Evolutionary conservation across 2,113 vertebrate species (phyloP), one percentile per base, ranked within the genome.

Genomic region (Carassius gibelio): DNA sequence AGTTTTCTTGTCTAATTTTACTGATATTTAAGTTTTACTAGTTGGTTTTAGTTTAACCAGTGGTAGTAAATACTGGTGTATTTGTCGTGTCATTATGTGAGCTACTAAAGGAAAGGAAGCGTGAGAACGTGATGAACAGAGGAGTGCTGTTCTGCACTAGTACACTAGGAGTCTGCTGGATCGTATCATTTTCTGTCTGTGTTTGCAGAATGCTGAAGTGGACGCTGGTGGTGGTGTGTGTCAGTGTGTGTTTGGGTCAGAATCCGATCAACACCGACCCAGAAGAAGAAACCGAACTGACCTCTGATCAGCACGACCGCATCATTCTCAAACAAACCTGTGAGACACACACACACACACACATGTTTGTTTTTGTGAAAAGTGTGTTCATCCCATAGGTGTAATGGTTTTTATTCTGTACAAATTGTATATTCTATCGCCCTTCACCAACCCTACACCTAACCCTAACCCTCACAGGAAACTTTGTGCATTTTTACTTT

Each of bases 271-370:
- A 82, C 88, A 87, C 88, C 75, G 90, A 88, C 85, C 90, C 86
- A 8, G 26, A 77, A 48, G 23, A 79, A 5, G 68, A 78, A 64
- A 50, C 64, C 0, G 76, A 45, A n/a, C 74, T 55, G 26, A 50
- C 66, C 61, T 6, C 79, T 69, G 79, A 78, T 14, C n/a, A 34
- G 14, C 75, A 42, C 71, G 6, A 57, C 59, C 84, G 82, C 59
- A 62, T 91, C 19, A 89, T 89, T 7, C 21, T 91, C 7, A 88
- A 89, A 79, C 81, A 21, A 8, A 84, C 89, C 3, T 89, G 93
- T 93, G 81, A 89, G 93, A 87, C 45, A 48, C 45, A 10, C 45
- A 90, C 45, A 10, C 45, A 48, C 19, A 89, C 88, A 10, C 17
- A 89, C 7, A 86, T 88, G 30, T 30, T 30, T 30, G 30, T 30